These are phyloP conservation scores for Ciconia nigra DNA, from an alignment of 2,797 vertebrate genomes.

Conservation along the genomic window DNA sequence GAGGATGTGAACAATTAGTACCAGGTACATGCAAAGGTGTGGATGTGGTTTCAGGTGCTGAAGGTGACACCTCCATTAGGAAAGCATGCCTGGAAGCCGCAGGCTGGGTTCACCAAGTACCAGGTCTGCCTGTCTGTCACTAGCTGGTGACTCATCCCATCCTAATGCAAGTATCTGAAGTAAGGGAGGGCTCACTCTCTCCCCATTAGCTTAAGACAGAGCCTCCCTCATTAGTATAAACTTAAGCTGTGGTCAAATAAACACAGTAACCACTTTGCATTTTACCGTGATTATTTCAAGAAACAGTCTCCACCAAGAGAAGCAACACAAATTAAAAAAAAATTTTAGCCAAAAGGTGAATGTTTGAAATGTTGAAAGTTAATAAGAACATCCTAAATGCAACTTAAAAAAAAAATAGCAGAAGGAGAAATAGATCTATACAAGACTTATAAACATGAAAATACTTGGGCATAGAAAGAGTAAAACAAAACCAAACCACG, in stretches of 20 bases:
- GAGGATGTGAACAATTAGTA: background rate
- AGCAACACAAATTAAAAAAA: background rate
- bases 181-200: background rate
- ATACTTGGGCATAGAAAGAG: background rate
- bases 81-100: background rate
- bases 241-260: background rate
- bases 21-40: background rate
- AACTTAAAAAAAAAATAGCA: background rate
- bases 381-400: background rate
- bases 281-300: background rate
- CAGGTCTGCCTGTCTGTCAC: background rate
- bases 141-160: background rate
- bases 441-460: background rate
- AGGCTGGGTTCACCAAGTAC: background rate
- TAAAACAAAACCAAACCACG: background rate
- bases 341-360: background rate
- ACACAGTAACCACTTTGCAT: background rate
- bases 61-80: background rate
- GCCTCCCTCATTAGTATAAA: background rate
- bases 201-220: background rate
- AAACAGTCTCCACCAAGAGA: background rate
- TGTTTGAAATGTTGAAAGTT: background rate
- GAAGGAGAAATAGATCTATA: background rate
- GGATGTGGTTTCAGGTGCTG: background rate
- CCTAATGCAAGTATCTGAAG: background rate